These are phyloP conservation scores for Neofelis nebulosa DNA, from an alignment of 2,113 vertebrate genomes.

Conservation along the genomic window DNA sequence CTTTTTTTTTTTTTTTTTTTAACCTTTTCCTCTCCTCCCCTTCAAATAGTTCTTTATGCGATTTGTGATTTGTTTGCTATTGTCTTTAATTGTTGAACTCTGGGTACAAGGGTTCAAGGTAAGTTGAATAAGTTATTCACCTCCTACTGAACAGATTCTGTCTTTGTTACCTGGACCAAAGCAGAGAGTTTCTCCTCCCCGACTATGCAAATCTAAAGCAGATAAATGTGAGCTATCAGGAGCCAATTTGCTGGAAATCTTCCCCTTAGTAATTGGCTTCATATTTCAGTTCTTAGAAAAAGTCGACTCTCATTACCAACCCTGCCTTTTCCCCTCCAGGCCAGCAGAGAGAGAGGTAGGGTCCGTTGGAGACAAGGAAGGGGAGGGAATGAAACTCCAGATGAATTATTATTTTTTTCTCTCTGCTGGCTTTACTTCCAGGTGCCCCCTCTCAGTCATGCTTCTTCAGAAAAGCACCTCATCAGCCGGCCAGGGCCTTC, in stretches of 20 bases:
- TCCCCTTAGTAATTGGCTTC: conserved; percentile 78
- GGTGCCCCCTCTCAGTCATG: conserved; percentile 41
- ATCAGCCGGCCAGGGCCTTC: conserved; percentile 33
- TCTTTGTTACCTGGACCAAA: conserved; percentile 62
- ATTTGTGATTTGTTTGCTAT: conserved; percentile 41
- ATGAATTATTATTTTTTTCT: conserved; percentile 54
- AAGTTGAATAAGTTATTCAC: neutral
- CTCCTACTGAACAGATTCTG: neutral
- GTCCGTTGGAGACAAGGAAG: neutral
- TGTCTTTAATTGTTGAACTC: conserved; percentile 33
- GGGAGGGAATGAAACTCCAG: neutral
- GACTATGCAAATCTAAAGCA: conserved; percentile 77
- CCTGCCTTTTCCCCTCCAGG: conserved; percentile 63
- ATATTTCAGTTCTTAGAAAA: conserved; percentile 78
- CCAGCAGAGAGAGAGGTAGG: neutral
- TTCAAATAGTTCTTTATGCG: neutral
- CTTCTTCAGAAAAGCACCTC: conserved; percentile 39
- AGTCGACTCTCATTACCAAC: conserved; percentile 65
- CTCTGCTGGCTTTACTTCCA: conserved; percentile 36
- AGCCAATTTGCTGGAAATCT: conserved; percentile 79
- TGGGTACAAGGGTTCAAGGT: neutral
- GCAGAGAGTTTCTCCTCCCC: neutral
- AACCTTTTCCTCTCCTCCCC: neutral
- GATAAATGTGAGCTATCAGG: conserved; percentile 79
- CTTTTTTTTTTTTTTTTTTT: neutral